phyloP scores from a whole-genome alignment of 2,113 vertebrate genomes.

The Mus pahari region DNA sequence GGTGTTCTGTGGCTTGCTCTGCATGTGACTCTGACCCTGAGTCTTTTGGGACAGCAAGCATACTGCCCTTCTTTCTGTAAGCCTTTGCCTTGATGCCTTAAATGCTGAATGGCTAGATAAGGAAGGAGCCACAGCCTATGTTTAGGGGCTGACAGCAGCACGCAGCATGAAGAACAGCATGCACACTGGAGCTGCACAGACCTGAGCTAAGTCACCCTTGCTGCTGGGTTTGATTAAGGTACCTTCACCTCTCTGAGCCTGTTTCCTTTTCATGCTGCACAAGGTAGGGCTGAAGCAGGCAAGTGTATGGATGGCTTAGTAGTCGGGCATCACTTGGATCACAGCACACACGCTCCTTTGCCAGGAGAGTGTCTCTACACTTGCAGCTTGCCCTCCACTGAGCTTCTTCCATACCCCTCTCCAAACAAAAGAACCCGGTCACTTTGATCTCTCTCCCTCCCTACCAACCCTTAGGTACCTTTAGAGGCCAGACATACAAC shows the following conservation, averaged over 20 bases:
- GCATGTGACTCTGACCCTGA: neutral
- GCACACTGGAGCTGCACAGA: neutral
- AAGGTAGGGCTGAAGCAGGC: neutral
- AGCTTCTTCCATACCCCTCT: neutral
- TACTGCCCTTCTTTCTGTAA: neutral
- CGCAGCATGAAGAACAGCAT: neutral
- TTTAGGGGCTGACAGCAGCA: neutral
- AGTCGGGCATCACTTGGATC: too few species aligned
- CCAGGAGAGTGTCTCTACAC: too few species aligned
- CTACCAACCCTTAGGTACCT: neutral
- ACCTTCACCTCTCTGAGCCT: neutral
- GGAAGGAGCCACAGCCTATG: neutral
- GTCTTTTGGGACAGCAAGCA: neutral
- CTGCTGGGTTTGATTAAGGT: neutral
- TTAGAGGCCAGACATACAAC: neutral
- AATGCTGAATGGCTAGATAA: neutral
- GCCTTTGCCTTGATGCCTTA: neutral
- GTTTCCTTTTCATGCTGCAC: neutral
- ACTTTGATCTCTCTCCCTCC: neutral
- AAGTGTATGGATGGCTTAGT: neutral
- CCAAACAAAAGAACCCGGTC: neutral
- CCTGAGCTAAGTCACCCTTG: neutral
- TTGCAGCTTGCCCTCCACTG: neutral
- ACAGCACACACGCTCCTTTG: neutral
- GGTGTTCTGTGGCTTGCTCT: neutral